Evolutionary conservation across 2,888 invertebrate species (phyloP).

Genomic region (Piscicola geometra): DNA sequence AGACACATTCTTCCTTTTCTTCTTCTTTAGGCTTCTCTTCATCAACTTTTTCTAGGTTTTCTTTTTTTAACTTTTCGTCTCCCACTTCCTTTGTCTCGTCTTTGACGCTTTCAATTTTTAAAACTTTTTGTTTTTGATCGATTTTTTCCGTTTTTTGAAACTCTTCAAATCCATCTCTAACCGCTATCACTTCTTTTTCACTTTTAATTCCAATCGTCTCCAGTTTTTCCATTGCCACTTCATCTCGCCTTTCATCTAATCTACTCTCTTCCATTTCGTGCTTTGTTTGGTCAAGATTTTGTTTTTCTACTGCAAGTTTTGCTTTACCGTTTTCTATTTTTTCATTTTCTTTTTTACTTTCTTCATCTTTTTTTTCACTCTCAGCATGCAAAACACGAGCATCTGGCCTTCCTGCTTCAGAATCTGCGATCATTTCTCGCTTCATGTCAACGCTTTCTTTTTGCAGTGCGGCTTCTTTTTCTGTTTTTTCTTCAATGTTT

Average conservation of each 20-base stretch:
- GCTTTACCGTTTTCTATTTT: background rate
- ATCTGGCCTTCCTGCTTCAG: too few species aligned
- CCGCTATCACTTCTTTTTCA: constrained; percentile 19
- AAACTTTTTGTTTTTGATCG: constrained; percentile 2
- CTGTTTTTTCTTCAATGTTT: background rate
- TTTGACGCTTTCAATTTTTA: background rate
- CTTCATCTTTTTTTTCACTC: background rate
- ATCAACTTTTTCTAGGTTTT: background rate
- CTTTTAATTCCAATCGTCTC: background rate
- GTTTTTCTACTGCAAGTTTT: background rate
- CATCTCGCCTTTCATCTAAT: background rate
- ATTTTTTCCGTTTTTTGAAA: background rate
- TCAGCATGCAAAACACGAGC: background rate
- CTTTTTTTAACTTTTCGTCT: constrained; percentile 15
- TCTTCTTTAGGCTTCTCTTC: background rate
- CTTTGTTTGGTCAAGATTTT: background rate
- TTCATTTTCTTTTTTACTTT: background rate
- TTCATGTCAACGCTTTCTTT: too few species aligned
- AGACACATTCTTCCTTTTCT: constrained; percentile 7
- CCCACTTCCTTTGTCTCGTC: constrained; percentile 4
- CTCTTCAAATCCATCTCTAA: constrained; percentile 15
- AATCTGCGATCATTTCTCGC: too few species aligned
- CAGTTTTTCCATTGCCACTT: background rate
- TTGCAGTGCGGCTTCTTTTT: too few species aligned
- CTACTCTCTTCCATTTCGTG: background rate